Evolutionary conservation across 1,140 invertebrate species (phyloP).

Genomic region (Heliconius hewitsoni): DNA sequence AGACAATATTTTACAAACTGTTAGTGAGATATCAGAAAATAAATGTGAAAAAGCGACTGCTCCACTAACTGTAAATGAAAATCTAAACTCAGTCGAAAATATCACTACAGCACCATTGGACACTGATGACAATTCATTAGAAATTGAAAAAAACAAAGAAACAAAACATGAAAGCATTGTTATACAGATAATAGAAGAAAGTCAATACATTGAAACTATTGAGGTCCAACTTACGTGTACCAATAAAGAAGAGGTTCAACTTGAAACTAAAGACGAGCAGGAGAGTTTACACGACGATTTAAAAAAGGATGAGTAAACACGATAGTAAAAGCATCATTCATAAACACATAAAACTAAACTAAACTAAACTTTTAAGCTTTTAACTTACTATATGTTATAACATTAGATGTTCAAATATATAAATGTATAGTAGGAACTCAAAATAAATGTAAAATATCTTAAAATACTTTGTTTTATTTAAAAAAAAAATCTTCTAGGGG

Average conservation of each 20-base stretch:
- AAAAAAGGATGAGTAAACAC: not conserved
- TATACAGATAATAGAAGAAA: constrained; percentile 1
- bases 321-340: not conserved
- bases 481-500: not conserved
- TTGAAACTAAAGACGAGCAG: not conserved
- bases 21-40: not conserved
- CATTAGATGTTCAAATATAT: not conserved
- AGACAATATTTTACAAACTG: not conserved
- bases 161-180: not conserved
- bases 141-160: not conserved
- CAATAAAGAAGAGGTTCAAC: not conserved
- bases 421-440: not conserved
- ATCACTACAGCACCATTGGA: not conserved
- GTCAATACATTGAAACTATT: not conserved
- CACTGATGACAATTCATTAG: not conserved
- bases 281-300: not conserved
- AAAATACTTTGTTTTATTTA: not conserved
- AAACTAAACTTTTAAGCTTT: not conserved
- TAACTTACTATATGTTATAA: not conserved
- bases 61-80: not conserved
- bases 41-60: not conserved
- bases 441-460: not conserved
- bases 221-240: not conserved
- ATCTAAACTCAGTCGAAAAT: not conserved
- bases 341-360: not conserved